Percentiles rank a stretch among this genome's conserved stretches.
Conservation (phyloP, 1,140 invertebrate genomes). For the Drosophila orosa region DNA sequence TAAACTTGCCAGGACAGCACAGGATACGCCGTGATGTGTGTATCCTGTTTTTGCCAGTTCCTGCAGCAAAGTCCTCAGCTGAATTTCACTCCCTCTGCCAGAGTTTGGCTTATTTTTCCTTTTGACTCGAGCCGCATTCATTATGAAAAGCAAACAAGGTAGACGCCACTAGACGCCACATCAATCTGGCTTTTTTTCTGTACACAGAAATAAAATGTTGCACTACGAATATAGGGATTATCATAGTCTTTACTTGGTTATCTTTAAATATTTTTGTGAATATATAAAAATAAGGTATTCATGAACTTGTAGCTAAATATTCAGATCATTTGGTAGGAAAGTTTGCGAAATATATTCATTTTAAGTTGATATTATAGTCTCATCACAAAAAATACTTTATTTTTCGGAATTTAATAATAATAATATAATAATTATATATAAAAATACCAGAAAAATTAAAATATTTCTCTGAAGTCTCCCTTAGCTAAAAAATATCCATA, state of each 20-base stretch:
- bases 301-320: fast-evolving
- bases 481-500: background rate
- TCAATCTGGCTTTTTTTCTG: conserved; percentile 56
- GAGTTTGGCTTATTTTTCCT: conserved; percentile 50
- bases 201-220: background rate
- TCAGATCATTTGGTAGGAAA: background rate
- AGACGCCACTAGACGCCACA: conserved; percentile 55
- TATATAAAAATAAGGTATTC: background rate
- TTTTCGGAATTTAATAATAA: too few relatives aligned
- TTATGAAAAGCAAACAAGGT: conserved; percentile 81
- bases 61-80: conserved; percentile 19
- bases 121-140: conserved; percentile 75
- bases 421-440: too few relatives aligned
- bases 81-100: conserved; percentile 7
- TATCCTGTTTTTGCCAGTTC: conserved; percentile 61
- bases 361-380: too few relatives aligned
- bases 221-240: background rate
- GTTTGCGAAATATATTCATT: background rate
- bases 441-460: too few relatives aligned
- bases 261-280: background rate
- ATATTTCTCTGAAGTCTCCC: background rate
- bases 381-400: too few relatives aligned
- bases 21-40: conserved; percentile 41
- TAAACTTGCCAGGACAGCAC: conserved; percentile 53
- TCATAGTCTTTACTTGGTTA: background rate